Conservation (phyloP, 1,140 invertebrate species). For the Lordiphosa collinella region DNA sequence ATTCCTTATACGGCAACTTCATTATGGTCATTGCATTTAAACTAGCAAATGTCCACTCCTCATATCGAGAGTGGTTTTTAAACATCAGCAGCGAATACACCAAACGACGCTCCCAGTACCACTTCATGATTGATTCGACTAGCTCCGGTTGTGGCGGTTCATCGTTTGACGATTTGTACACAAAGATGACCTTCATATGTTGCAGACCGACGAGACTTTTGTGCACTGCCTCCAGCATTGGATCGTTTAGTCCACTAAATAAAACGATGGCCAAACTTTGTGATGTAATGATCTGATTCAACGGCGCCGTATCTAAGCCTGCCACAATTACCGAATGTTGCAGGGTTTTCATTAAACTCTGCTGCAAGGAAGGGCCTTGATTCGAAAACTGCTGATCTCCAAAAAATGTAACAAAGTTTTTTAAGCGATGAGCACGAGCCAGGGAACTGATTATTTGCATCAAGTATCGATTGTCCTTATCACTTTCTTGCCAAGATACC, state of each 20-base stretch:
- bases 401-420: neutral
- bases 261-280: slow-evolving; percentile 1
- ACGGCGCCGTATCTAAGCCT: neutral
- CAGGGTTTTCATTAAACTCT: neutral
- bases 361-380: slow-evolving; percentile 6
- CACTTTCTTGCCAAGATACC: neutral
- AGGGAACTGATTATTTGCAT: rapidly evolving
- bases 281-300: neutral
- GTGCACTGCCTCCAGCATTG: neutral
- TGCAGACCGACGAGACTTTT: neutral
- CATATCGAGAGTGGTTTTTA: neutral
- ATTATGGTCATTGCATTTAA: neutral
- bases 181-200: neutral
- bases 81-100: neutral
- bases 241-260: slow-evolving; percentile 11
- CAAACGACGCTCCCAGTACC: neutral
- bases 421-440: rapidly evolving
- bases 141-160: neutral
- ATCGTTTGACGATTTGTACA: neutral
- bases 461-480: neutral
- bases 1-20: neutral
- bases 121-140: neutral
- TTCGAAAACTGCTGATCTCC: neutral
- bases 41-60: neutral
- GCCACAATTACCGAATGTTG: neutral